Base-by-base conservation (phyloP, 2,113 vertebrate species). In the Anolis sagrei region DNA sequence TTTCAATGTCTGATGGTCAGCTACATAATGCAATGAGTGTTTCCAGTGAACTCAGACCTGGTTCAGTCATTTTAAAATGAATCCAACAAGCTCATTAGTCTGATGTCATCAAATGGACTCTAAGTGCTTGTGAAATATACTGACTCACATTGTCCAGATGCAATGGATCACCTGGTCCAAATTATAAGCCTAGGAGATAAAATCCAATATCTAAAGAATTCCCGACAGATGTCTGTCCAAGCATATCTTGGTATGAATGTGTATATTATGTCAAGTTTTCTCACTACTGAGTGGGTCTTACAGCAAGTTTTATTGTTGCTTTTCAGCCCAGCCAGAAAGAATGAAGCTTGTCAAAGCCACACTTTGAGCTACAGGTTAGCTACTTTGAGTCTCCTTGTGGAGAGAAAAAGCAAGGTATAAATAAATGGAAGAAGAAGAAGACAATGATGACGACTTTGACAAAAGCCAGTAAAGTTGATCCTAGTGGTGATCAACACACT, bases 1-100 rank as follows among this genome's bases (percentile, higher is more conserved):
- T 39, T 94, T 92, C 74, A n/a, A 16, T 16, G 48, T 82, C 81
- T 86, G 54, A 78, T 18, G 61, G 76, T 18, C 79, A 29, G 25
- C 78, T 32, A 66, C 79, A 87, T 8, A 29, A 79, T 91, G 32
- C 86, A 58, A 82, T 36, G 84, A 29, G 39, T 29, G 34, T 76
- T 92, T 89, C 88, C 86, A 81, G 86, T 88, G 84, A 79, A 82
- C 85, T 62, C 83, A 83, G 81, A 86, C 79, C 73, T 66, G 0
- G 0, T 49, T 81, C 82, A 75, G 85, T 92, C 79, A 89, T 90
- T 89, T 90, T 90, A 23, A 89, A 90, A 8, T 74, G 70, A 86
- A 76, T 76, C 27, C 1, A 76, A 82, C 62, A 80, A 94, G 84
- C 90, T 92, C 4, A 9, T 90, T 92, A 82, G 87, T 32, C 76